These are phyloP conservation scores for Coregonus suidteri DNA, from an alignment of 2,797 vertebrate genomes.

Conservation along the genomic window DNA sequence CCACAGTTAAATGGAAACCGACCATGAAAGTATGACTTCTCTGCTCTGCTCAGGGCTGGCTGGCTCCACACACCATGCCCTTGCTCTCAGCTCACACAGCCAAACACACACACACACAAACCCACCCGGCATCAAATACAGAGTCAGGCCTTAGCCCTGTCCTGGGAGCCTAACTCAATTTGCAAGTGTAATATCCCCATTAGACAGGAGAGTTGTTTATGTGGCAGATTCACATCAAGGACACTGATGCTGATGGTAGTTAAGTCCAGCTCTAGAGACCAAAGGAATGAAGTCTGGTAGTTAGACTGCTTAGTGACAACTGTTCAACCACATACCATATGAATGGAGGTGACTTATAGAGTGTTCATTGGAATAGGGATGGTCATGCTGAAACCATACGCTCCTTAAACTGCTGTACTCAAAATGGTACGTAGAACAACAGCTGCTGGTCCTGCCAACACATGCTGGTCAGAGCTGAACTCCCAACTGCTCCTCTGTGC, in stretches of 20 bases:
- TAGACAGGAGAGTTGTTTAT: conserved; percentile 77
- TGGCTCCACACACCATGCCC: conserved; percentile 66
- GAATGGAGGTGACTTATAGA: too few relatives aligned
- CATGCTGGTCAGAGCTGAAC: neutral
- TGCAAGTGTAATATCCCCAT: conserved; percentile 78
- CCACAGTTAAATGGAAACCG: conserved; percentile 81
- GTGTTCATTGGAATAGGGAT: too few relatives aligned
- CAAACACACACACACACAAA: conserved; percentile 41
- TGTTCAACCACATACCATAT: too few relatives aligned
- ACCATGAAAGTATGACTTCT: conserved; percentile 76
- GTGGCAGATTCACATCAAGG: conserved; percentile 77
- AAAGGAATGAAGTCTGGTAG: too few relatives aligned
- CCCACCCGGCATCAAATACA: too few relatives aligned
- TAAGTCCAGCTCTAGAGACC: too few relatives aligned
- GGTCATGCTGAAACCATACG: too few relatives aligned
- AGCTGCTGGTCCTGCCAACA: neutral
- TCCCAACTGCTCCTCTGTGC: conserved; percentile 57
- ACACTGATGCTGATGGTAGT: conserved; percentile 36
- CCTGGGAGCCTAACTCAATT: conserved; percentile 47
- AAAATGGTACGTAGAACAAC: neutral
- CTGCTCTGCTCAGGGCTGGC: conserved; percentile 66
- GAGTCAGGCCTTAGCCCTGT: conserved; percentile 17
- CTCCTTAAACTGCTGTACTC: neutral
- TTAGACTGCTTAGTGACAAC: too few relatives aligned
- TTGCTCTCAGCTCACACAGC: conserved; percentile 69